Base-by-base conservation (phyloP, 2,113 vertebrate genomes). In the Calypte anna region DNA sequence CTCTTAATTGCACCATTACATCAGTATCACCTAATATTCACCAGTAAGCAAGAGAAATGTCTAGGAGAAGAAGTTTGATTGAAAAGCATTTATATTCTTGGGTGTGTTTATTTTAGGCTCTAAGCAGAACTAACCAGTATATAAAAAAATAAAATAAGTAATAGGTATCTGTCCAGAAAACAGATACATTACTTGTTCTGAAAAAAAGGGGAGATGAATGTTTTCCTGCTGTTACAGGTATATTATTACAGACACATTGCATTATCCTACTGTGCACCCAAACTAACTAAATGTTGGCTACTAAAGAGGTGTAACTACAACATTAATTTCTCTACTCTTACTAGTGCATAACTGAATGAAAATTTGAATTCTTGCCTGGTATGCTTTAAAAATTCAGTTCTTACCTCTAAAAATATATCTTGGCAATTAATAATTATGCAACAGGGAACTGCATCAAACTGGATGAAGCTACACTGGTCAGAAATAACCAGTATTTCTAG, bases 91-190 rank as follows among this genome's bases (percentile, higher is more conserved):
- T 91, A 54, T 79, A 51, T 55, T 87, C 77, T 76, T 46, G 89
- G 61, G 30, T 82, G 40, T 93, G 81, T 89, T 92, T 93, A 82
- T 84, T 91, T 94, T 69, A 76, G 84, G 30, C 73, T 88, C 75
- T 2, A 5, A 92, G 87, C 66, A 80, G 46, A 91, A 61, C 30
- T 85, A 87, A 85, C 87, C 66, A 92, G 54, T 58, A 74, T n/a
- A 66, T 43, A 82, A 92, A 90, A 31, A 70, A 85, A 85, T 92
- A 82, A 82, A 92, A 69, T 62, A 94, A 91, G 88, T 38, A 87
- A 20, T 59, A 61, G 0, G 0, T 50, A 7, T 69, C 70, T 84
- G 50, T 43, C 74, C 58, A 59, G 67, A 91, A 92, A 94, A 85
- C 44, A 92, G 62, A 85, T 38, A 36, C 10, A n/a, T 86, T 78